Evolutionary conservation across 2,797 vertebrate species (phyloP), one percentile per base, ranked within the genome.

Genomic region (Rhinophrynus dorsalis): DNA sequence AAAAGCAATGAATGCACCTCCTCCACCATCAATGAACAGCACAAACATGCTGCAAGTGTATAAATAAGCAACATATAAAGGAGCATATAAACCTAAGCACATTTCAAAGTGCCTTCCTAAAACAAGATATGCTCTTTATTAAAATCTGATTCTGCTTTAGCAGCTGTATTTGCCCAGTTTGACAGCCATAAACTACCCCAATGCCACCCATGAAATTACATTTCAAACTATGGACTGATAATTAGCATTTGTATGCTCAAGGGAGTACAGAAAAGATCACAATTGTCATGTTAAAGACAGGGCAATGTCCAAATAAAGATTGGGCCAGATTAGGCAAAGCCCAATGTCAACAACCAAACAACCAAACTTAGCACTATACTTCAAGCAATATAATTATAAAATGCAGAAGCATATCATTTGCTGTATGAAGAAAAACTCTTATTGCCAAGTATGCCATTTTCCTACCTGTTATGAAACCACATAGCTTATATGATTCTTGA

Each of bases 91-190:
- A 38, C 13, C 32, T 27, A 15, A 50, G 15, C 23, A 50, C 17
- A 50, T 33, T 51, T 21, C n/a, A 45, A 51, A 38, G 27, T 10
- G 59, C 21, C 60, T 47, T 8, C 48, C 38, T 20, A 29, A 51
- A n/a, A 11, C 33, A 51, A 11, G 2, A 20, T 33, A 54, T 65
- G 42, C 55, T 54, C 11, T 13, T 21, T 13, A 42, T 54, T 48
- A 66, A 15, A 55, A 21, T 29, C n/a, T 44, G 35, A 26, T 23
- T 1, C 1, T 55, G 24, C 18, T 52, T 52, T 50, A 26, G 32
- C 63, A 66, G 62, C 62, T 40, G 48, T 54, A 42, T 65, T 54
- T 65, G 35, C 62, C 27, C 27, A 54, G n/a, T n/a, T 30, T 55
- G 38, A 44, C 40, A 30, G 38, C 51, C 32, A 29, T 20, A 18